Evolutionary conservation across 2,113 vertebrate species (phyloP), one percentile per base, ranked within the genome.

Genomic region (Callopanchax toddi): DNA sequence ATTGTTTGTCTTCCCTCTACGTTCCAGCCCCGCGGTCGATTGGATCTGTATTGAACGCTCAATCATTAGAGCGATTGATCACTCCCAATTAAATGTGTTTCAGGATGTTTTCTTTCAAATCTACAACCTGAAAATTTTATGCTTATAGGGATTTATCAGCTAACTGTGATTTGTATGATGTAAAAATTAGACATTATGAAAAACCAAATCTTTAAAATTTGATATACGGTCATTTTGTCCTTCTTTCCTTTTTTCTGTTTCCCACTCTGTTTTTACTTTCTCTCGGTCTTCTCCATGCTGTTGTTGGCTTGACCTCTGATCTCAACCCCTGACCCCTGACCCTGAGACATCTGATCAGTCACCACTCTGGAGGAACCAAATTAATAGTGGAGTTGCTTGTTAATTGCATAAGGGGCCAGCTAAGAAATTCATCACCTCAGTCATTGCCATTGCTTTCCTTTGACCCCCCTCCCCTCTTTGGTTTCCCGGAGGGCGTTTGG

Each of bases 401-500:
- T 98, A 99, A 98, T 98, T 98, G 96, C 94, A 95, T 96, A 95
- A 95, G 94, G 96, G 95, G 93, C 94, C 93, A 93, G 94, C 93
- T 92, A 94, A 94, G 93, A 95, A 94, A 98, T 98, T 97, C 96
- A 98, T 99, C 95, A 96, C 96, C 96, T 97, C 96, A 97, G 97
- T 99, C 97, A 99, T 96, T 96, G 96, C 96, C 97, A 99, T 95
- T 98, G 95, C 96, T 97, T 97, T 91, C 90, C 94, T 95, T 96
- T 98, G 96, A 98, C 95, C 95, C 92, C 73, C 74, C 92, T 40
- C 25, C 42, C 43, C 8, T 63, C 72, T 80, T 56, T 71, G 79
- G 81, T 94, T 91, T 98, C 96, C 95, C 96, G 95, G 75, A 97
- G 95, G 97, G 89, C 89, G 89, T 95, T 93, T 92, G 90, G 92